Base-by-base conservation (phyloP, 2,113 vertebrate genomes). In the Erythrocercus mccallii region DNA sequence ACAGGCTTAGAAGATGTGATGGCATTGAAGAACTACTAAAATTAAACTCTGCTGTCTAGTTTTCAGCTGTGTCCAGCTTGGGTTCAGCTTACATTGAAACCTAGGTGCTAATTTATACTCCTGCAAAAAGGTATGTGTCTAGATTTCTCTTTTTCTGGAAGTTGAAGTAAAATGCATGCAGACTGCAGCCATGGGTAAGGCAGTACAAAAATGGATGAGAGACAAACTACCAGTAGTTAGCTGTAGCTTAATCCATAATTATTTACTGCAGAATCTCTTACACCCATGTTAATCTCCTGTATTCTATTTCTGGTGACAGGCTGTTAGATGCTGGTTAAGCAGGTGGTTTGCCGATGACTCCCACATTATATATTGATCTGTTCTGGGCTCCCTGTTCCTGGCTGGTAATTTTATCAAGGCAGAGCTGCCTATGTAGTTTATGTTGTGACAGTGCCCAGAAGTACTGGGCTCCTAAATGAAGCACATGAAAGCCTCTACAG, bases 61-160 rank as follows among this genome's bases (percentile, higher is more conserved):
- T 90, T 94, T 96, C 92, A 92, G 47, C 64, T 83, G 56, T 44
- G 71, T 92, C 19, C 50, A 65, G 18, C 79, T 42, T 88, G 66
- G 70, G n/a, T 94, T 96, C 90, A 96, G 65, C 48, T 96, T 94
- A 96, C 90, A 87, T n/a, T 81, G 81, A 84, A 92, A 94, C 17
- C 30, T 40, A 71, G 89, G 33, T 42, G 87, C 57, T 87, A 61
- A 92, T 85, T 90, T 88, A 77, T 72, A 65, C 4, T 25, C 25
- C 40, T 82, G 50, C 20, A 35, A 79, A 45, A 72, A 56, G 5
- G 7, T 65, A 48, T 72, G 18, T 21, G 30, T 16, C 38, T 73
- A 86, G 22, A 4, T 81, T 31, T 56, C 61, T 81, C 81, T 71
- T 90, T 90, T 72, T 45, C 57, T 77, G 47, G 54, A 76, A n/a